Base-by-base conservation (phyloP, 2,113 vertebrate species). In the Carollia perspicillata region DNA sequence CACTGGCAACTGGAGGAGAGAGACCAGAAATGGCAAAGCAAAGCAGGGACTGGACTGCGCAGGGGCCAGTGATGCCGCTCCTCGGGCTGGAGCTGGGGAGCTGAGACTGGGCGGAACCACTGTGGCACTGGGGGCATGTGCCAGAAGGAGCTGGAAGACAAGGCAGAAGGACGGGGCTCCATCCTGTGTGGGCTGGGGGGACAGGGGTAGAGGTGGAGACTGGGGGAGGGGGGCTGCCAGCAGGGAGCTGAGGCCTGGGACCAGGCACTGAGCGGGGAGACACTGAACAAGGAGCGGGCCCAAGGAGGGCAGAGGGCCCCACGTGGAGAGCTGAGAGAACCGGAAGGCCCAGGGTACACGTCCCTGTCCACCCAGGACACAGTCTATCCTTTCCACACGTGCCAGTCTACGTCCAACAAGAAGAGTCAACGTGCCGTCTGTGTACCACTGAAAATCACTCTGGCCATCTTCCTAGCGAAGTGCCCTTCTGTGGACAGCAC, bases 51-150 rank as follows among this genome's bases (percentile, higher is more conserved):
- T 3, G 1, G 78, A 84, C 16, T 3, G 1, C 40, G 44, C 47
- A 26, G 69, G 26, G 9, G 33, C 8, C 42, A 1, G 10, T 0
- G 35, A 12, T 1, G 26, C 69, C 0, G 1, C 49, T 51, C 6
- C 35, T 55, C 35, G 33, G 75, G 33, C 8, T 44, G 0, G 18
- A 42, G 40, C 55, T 0, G 8, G 1, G 84, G 17, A 68, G 30
- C 78, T 72, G 47, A 42, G 65, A 28, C 20, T 1, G 42, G 35
- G 53, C 0, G 0, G 22, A 49, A 49, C 7, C 60, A 23, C 40
- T 22, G 4, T 6, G 60, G 60, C 58, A 42, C 2, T 3, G 3
- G 9, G 17, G 30, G 6, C 28, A 18, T 2, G 26, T 55, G 66
- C 75, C 83, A 55, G 74, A 65, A 42, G 23, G 87, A 42, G 49